Conservation (phyloP, 2,113 vertebrate species). For the Neotoma lepida region DNA sequence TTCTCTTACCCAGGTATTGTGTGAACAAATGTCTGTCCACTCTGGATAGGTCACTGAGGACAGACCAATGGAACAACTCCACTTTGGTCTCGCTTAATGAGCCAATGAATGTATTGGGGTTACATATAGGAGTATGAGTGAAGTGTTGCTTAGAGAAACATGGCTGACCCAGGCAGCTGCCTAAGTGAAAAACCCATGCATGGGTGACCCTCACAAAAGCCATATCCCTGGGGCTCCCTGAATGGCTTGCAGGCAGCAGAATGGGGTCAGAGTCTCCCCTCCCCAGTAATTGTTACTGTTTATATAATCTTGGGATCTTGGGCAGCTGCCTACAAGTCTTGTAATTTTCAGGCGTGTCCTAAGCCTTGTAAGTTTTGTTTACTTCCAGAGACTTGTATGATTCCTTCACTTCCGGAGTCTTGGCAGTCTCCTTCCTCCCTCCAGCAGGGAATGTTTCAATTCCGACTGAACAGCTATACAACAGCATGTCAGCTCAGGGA, state of each 20-base stretch:
- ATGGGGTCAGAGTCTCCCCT: no score
- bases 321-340: background rate
- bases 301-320: no score
- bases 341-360: background rate
- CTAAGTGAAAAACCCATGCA: background rate
- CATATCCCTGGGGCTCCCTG: background rate
- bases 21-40: background rate
- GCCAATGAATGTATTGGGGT: background rate
- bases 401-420: background rate
- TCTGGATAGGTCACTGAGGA: background rate
- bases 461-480: background rate
- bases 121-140: background rate
- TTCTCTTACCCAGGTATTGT: background rate
- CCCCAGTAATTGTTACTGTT: background rate
- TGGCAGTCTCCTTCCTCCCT: background rate
- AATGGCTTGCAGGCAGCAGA: background rate
- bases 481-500: background rate
- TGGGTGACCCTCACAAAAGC: background rate
- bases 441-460: background rate
- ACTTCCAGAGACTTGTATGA: background rate
- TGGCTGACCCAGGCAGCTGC: background rate
- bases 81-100: background rate
- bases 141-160: background rate
- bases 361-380: background rate
- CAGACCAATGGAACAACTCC: background rate